phyloP scores from a whole-genome alignment of 1,140 invertebrate genomes.

The Asbolus verrucosus region DNA sequence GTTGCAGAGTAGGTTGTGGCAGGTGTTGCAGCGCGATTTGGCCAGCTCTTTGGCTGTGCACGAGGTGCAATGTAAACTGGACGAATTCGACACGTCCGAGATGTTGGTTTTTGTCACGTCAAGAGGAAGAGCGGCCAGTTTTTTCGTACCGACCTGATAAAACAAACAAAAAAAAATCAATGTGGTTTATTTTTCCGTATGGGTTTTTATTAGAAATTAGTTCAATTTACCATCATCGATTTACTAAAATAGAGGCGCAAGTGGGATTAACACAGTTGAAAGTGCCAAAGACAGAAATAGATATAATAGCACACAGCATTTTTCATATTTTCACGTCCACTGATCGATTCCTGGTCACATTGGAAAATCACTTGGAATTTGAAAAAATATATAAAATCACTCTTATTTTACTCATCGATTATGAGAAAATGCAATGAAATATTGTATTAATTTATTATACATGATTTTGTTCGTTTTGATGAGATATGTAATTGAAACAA shows the following conservation, averaged over 20 bases:
- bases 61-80: slow-evolving; percentile 84
- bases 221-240: neutral
- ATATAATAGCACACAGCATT: no score
- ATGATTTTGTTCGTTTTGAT: no score
- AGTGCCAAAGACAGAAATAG: slow-evolving; percentile 3
- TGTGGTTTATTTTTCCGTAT: neutral
- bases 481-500: no score
- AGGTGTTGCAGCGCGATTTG: slow-evolving; percentile 91
- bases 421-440: no score
- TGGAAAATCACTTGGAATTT: no score
- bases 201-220: neutral
- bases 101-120: slow-evolving; percentile 90
- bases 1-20: slow-evolving; percentile 91
- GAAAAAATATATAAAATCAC: no score
- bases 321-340: neutral
- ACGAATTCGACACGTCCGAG: slow-evolving; percentile 84
- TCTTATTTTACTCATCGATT: no score
- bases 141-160: slow-evolving; percentile 77
- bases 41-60: slow-evolving; percentile 91
- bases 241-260: neutral
- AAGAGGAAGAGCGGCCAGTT: slow-evolving; percentile 78
- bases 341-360: no score
- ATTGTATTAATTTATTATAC: no score
- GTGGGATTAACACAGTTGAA: neutral
- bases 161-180: slow-evolving; percentile 22